These are phyloP conservation scores for Diuraphis noxia DNA, from an alignment of 1,140 invertebrate genomes.

Conservation along the genomic window DNA sequence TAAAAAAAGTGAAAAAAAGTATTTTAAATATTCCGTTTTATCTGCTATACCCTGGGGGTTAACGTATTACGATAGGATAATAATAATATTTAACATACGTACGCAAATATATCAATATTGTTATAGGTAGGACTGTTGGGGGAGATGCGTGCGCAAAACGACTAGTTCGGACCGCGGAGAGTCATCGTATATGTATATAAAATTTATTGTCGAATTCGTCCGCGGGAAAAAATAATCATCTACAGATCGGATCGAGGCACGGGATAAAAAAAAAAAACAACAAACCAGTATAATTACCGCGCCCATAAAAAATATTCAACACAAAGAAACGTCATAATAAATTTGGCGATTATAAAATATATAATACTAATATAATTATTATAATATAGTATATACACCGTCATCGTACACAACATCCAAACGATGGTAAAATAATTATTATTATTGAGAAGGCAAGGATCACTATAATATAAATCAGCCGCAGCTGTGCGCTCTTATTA, in stretches of 20 bases:
- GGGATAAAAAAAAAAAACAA: neutral
- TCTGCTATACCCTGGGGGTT: neutral
- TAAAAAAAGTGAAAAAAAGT: neutral
- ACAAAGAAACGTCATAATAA: neutral
- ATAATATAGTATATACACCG: too few species aligned
- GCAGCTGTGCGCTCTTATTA: neutral
- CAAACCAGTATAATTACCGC: neutral
- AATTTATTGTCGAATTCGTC: neutral
- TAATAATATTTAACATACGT: neutral
- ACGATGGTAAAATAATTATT: neutral
- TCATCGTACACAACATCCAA: too few species aligned
- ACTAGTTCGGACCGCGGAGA: neutral
- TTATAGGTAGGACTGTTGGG: too few species aligned
- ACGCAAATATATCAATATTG: neutral
- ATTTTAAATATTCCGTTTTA: neutral
- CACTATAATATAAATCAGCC: neutral
- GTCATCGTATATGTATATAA: neutral
- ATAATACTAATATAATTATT: too few species aligned
- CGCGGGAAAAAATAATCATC: neutral
- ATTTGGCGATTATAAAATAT: neutral
- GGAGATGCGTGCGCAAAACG: neutral
- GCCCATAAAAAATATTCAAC: neutral
- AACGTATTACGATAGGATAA: neutral
- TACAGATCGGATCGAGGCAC: neutral
- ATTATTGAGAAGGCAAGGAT: neutral